These are phyloP conservation scores for Phylloscopus whistleri DNA, from an alignment of 2,113 vertebrate species.

Conservation along the genomic window DNA sequence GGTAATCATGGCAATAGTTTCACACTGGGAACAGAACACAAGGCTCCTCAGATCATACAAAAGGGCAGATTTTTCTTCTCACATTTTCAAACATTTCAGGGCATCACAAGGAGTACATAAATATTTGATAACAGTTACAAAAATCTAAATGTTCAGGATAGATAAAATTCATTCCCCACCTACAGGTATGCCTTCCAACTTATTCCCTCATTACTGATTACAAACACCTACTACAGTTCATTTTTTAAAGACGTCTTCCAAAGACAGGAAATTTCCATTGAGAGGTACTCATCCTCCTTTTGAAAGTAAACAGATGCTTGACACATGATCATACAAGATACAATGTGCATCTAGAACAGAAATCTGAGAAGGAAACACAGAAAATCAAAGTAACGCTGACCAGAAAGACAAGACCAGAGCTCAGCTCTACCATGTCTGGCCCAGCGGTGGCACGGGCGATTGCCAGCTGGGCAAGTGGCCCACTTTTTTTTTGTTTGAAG, in stretches of 20 bases:
- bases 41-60: not conserved
- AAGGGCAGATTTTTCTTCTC: not conserved
- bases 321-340: not conserved
- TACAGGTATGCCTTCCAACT: conserved; percentile 21
- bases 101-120: not conserved
- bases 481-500: not conserved
- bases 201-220: not conserved
- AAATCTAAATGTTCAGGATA: not conserved
- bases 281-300: not conserved
- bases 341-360: not conserved
- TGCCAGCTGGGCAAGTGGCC: not conserved
- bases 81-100: not conserved
- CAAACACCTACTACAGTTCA: not conserved
- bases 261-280: not conserved
- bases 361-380: not conserved
- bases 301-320: not conserved
- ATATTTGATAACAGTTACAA: not conserved
- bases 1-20: not conserved
- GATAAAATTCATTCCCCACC: not conserved
- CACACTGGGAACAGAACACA: not conserved
- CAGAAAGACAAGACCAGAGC: not conserved
- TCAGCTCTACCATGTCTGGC: not conserved
- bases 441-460: accelerated
- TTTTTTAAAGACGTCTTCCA: not conserved
- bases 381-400: not conserved